These are phyloP conservation scores for Drosophila eohydei DNA, from an alignment of 2,888 invertebrate species.

Conservation along the genomic window DNA sequence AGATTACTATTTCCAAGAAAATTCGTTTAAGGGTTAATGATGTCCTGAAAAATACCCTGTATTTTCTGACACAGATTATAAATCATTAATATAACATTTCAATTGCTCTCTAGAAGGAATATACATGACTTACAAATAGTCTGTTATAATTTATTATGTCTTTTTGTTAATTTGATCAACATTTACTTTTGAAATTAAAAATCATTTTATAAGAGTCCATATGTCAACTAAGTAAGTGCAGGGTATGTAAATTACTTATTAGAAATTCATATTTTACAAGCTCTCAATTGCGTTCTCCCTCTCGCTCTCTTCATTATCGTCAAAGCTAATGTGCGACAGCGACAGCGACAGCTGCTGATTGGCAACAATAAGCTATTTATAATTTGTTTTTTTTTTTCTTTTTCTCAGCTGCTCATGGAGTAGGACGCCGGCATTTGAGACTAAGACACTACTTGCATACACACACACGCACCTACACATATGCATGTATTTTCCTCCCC, in stretches of 20 bases:
- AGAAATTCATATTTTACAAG: conserved; percentile 30
- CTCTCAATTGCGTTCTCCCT: neutral
- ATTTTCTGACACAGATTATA: neutral
- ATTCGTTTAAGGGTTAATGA: neutral
- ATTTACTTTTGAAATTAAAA: neutral
- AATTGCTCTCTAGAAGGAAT: too few relatives aligned
- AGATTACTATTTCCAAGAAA: neutral
- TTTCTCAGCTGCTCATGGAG: conserved; percentile 24
- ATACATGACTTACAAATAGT: neutral
- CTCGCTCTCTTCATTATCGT: neutral
- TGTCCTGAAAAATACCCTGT: neutral
- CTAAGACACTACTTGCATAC: neutral
- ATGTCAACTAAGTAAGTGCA: too few relatives aligned
- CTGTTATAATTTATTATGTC: neutral
- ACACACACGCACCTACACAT: neutral
- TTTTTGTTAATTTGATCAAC: neutral
- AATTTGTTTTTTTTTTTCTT: conserved; percentile 4
- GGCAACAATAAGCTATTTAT: conserved; percentile 40
- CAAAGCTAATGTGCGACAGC: conserved; percentile 7
- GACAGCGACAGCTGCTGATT: conserved; percentile 42
- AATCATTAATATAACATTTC: neutral
- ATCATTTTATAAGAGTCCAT: neutral
- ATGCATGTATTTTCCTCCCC: conserved; percentile 12
- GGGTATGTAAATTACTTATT: conserved; percentile 19
- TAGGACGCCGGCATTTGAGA: conserved; percentile 32